Evolutionary conservation across 2,888 invertebrate species (phyloP).

Genomic region (Lasioglossum leucozonium): DNA sequence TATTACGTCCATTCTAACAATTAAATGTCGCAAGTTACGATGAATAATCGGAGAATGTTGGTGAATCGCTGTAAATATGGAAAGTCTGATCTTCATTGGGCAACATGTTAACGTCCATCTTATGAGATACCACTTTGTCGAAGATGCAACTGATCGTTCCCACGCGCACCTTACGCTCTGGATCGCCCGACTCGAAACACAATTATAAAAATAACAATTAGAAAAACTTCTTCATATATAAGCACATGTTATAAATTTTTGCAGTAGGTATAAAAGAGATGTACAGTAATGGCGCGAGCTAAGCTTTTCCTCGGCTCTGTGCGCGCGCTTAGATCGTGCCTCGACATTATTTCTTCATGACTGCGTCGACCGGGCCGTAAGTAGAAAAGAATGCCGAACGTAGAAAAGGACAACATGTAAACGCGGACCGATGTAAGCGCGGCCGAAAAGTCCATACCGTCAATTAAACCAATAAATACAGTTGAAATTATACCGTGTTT

Average conservation of each 20-base stretch:
- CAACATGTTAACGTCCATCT: slow-evolving; percentile 46
- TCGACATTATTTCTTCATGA: too few relatives aligned
- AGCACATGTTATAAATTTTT: background rate
- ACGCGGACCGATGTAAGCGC: too few relatives aligned
- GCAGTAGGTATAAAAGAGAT: background rate
- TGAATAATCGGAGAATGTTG: slow-evolving; percentile 74
- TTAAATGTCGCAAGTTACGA: slow-evolving; percentile 60
- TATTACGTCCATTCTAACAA: slow-evolving; percentile 2
- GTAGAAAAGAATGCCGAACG: too few relatives aligned
- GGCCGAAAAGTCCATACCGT: too few relatives aligned
- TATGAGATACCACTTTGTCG: slow-evolving; percentile 65
- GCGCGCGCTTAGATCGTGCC: too few relatives aligned
- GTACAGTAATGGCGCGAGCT: too few relatives aligned
- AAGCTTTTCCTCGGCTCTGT: too few relatives aligned
- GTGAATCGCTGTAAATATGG: slow-evolving; percentile 69
- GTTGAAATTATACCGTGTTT: too few relatives aligned
- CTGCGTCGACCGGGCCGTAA: too few relatives aligned
- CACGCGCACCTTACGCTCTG: slow-evolving; percentile 65
- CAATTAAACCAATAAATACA: too few relatives aligned
- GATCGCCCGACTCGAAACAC: slow-evolving; percentile 68
- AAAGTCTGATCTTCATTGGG: slow-evolving; percentile 66
- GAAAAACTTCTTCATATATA: background rate
- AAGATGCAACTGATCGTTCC: slow-evolving; percentile 73
- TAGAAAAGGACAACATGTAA: too few relatives aligned
- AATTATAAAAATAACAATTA: slow-evolving; percentile 47